These are phyloP conservation scores for Automeris io DNA, from an alignment of 2,888 invertebrate genomes.

Conservation along the genomic window DNA sequence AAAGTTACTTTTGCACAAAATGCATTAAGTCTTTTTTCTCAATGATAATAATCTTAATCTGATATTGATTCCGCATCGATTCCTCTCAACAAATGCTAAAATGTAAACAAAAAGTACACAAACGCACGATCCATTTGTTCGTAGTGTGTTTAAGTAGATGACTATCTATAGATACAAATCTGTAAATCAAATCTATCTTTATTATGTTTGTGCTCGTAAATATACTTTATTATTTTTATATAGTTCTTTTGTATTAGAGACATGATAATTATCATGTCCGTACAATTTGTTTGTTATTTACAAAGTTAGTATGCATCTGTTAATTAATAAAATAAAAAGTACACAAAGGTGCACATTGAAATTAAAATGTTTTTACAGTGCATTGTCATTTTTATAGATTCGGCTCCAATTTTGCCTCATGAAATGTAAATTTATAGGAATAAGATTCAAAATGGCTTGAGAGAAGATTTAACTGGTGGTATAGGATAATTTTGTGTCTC, in stretches of 20 bases:
- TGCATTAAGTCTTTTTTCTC: slow-evolving; percentile 4
- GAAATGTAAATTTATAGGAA: neutral
- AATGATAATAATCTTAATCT: slow-evolving; percentile 31
- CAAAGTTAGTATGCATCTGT: slow-evolving; percentile 9
- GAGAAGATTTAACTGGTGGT: slow-evolving; percentile 27
- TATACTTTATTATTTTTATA: no score
- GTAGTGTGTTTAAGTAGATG: slow-evolving; percentile 52
- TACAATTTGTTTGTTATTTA: slow-evolving; percentile 7
- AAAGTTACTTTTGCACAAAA: slow-evolving; percentile 3
- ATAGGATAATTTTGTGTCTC: slow-evolving; percentile 44
- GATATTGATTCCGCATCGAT: slow-evolving; percentile 36
- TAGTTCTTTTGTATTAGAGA: no score
- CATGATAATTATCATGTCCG: slow-evolving; percentile 10
- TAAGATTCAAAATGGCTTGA: slow-evolving; percentile 29
- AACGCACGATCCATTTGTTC: slow-evolving; percentile 47
- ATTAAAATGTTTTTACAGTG: slow-evolving; percentile 63
- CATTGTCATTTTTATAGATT: slow-evolving; percentile 19
- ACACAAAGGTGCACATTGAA: slow-evolving; percentile 60
- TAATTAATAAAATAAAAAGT: slow-evolving; percentile 36
- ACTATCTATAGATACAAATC: slow-evolving; percentile 58
- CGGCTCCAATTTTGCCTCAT: no score
- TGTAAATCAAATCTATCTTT: slow-evolving; percentile 55
- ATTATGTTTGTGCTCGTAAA: neutral
- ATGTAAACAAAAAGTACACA: slow-evolving; percentile 25
- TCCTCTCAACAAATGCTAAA: slow-evolving; percentile 11